phyloP scores from a whole-genome alignment of 2,797 vertebrate species.

The Salmo trutta region DNA sequence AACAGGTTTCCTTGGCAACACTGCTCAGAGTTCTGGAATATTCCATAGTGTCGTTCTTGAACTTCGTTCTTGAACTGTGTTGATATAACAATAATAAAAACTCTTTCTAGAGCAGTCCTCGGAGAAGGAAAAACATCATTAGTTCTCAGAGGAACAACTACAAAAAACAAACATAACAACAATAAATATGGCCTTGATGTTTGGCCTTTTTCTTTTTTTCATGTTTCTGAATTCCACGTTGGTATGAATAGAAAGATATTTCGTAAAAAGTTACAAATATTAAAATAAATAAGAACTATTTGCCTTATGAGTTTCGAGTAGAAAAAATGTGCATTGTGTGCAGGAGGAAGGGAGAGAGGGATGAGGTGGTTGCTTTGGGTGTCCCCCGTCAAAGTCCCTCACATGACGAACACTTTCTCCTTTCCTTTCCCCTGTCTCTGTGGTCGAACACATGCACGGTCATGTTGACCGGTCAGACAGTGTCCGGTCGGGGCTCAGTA shows the following conservation, averaged over 20 bases:
- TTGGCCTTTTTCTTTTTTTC: neutral
- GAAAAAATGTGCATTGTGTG: constrained; percentile 85
- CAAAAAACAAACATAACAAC: constrained; percentile 25
- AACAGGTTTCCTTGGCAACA: constrained; percentile 26
- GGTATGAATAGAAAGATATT: constrained; percentile 89
- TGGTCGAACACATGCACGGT: constrained; percentile 46
- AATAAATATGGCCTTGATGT: constrained; percentile 56
- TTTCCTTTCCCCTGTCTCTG: constrained; percentile 41
- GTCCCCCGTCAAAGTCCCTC: neutral
- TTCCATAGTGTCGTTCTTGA: neutral
- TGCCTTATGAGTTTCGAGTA: constrained; percentile 84
- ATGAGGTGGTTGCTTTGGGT: constrained; percentile 23
- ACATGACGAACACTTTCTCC: neutral
- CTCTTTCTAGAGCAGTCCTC: constrained; percentile 7
- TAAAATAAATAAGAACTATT: constrained; percentile 96
- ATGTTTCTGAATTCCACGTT: constrained; percentile 52
- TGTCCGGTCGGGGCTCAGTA: constrained; percentile 77
- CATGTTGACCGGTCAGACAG: constrained; percentile 28
- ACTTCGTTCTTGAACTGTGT: constrained; percentile 12
- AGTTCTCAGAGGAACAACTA: constrained; percentile 31
- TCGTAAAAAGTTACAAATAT: constrained; percentile 97
- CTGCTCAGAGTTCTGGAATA: constrained; percentile 8
- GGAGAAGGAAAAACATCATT: constrained; percentile 11
- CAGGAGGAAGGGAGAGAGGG: constrained; percentile 50
- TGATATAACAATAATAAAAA: constrained; percentile 8